Conservation (phyloP, 1,140 invertebrate species). For the Meloidogyne floridensis region DNA sequence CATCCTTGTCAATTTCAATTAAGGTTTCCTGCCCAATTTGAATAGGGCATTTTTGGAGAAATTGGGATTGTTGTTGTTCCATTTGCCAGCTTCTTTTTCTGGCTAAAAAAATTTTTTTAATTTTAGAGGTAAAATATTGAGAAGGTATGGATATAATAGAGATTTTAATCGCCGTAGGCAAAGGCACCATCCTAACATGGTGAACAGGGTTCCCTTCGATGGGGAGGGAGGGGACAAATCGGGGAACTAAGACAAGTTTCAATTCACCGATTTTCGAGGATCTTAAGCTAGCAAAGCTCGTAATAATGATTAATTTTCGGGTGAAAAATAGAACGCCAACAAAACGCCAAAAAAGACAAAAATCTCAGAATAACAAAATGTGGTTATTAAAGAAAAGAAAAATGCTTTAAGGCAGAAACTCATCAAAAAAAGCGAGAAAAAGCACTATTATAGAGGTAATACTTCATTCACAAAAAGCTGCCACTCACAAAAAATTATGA, state of each 20-base stretch:
- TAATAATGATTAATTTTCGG: no score
- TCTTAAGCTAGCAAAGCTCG: no score
- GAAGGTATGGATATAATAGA: no score
- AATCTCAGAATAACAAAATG: not conserved
- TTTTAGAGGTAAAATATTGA: no score
- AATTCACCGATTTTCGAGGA: no score
- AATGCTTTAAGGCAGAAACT: constrained; percentile 6
- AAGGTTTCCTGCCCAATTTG: constrained; percentile 62
- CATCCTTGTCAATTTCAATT: constrained; percentile 64
- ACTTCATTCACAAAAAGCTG: not conserved
- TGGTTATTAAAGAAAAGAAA: not conserved
- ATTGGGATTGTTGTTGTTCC: constrained; percentile 42
- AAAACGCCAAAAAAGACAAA: no score
- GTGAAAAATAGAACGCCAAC: no score
- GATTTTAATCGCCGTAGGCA: no score
- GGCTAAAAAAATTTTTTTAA: constrained; percentile 45
- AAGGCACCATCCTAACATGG: no score
- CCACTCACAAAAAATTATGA: not conserved
- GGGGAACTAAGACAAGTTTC: no score
- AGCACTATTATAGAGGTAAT: not conserved
- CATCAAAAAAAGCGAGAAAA: not conserved
- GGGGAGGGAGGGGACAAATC: no score
- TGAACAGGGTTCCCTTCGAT: no score
- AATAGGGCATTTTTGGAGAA: constrained; percentile 39
- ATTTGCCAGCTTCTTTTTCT: constrained; percentile 62